These are phyloP conservation scores for Lagocephalus sceleratus DNA, from an alignment of 2,797 vertebrate genomes.

Conservation along the genomic window DNA sequence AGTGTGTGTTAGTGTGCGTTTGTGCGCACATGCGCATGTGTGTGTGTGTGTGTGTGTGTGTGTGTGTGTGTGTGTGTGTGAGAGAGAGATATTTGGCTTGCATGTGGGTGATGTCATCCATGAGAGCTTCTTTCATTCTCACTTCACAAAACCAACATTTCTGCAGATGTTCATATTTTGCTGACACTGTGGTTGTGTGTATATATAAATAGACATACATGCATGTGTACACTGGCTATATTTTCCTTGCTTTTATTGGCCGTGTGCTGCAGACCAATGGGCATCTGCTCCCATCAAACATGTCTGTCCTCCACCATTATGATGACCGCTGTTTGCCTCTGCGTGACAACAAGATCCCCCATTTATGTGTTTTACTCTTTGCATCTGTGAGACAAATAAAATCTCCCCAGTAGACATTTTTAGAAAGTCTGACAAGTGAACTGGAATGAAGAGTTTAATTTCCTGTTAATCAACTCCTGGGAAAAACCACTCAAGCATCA, in stretches of 20 bases:
- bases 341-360: constrained; percentile 27
- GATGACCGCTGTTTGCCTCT: constrained; percentile 16
- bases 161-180: constrained; percentile 49
- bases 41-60: constrained; percentile 15
- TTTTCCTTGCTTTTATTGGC: constrained; percentile 49
- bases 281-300: constrained; percentile 27
- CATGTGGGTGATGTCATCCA: constrained; percentile 56
- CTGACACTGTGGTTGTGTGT: constrained; percentile 43
- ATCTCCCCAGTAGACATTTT: constrained; percentile 43
- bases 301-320: constrained; percentile 32
- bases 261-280: constrained; percentile 39
- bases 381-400: constrained; percentile 33
- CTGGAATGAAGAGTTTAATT: constrained; percentile 80
- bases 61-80: constrained; percentile 31
- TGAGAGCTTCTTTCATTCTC: constrained; percentile 48
- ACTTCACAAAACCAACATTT: constrained; percentile 27
- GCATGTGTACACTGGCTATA: constrained; percentile 14
- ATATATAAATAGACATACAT: neutral
- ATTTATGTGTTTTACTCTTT: constrained; percentile 25
- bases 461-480: constrained; percentile 84
- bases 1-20: constrained; percentile 15
- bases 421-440: constrained; percentile 73
- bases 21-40: constrained; percentile 16
- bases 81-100: constrained; percentile 38
- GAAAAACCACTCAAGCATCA: constrained; percentile 89